Evolutionary conservation across 2,888 invertebrate species (phyloP).

Genomic region (Leptopilina syphax): DNA sequence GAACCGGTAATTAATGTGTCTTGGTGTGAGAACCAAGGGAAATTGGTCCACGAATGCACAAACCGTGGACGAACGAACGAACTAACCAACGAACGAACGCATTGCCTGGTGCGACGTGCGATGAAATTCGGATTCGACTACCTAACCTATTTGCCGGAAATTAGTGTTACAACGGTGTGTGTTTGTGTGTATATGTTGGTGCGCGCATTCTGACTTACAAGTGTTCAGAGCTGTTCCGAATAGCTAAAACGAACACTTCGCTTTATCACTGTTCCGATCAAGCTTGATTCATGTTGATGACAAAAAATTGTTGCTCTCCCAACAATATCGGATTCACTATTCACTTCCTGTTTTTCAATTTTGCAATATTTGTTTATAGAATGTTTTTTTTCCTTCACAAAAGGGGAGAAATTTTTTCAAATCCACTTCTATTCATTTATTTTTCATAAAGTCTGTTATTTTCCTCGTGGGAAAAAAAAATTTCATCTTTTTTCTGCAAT

Average conservation of each 20-base stretch:
- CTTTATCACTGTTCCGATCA: neutral
- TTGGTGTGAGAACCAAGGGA: constrained; percentile 27
- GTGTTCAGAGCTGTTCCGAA: constrained; percentile 4
- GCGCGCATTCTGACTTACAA: constrained; percentile 13
- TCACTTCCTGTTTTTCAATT: too few species aligned
- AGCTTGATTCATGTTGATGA: too few species aligned
- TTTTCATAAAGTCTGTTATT: too few species aligned
- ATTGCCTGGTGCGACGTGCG: constrained; percentile 10
- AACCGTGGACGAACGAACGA: constrained; percentile 13
- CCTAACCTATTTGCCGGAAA: constrained; percentile 34
- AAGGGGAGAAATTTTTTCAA: too few species aligned
- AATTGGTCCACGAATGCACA: constrained; percentile 27
- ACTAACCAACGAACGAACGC: constrained; percentile 12
- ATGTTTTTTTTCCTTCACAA: too few species aligned
- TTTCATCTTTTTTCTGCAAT: too few species aligned
- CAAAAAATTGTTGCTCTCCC: too few species aligned
- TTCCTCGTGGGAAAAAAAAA: neutral
- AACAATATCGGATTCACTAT: too few species aligned
- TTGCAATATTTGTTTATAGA: too few species aligned
- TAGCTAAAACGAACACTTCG: neutral
- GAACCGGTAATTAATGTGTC: constrained; percentile 29
- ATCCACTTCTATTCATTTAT: too few species aligned
- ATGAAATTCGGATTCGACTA: constrained; percentile 30
- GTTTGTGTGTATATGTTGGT: neutral
- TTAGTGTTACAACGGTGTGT: constrained; percentile 7